These are phyloP conservation scores for Archips crataeganus DNA, from an alignment of 2,888 invertebrate species.

Conservation along the genomic window DNA sequence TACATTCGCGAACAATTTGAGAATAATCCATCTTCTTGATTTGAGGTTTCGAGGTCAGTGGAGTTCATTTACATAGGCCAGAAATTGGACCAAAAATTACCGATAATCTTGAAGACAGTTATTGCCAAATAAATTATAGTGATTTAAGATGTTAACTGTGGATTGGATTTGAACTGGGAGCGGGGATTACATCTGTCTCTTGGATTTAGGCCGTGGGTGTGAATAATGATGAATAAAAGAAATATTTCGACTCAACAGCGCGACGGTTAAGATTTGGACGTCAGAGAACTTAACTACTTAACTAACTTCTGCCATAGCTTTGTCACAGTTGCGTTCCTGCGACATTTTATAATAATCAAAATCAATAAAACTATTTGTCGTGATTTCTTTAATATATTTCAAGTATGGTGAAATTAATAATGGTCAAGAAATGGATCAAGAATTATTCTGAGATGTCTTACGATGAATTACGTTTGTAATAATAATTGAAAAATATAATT, in stretches of 20 bases:
- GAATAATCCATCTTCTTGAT: neutral
- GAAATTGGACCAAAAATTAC: neutral
- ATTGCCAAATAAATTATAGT: slow-evolving; percentile 17
- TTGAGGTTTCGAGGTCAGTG: neutral
- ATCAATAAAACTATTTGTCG: too few species aligned
- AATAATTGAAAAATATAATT: too few species aligned
- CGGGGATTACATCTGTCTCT: neutral
- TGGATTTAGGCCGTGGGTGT: neutral
- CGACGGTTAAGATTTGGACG: neutral
- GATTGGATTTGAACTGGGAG: neutral
- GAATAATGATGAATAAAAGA: slow-evolving; percentile 2
- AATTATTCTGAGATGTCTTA: too few species aligned
- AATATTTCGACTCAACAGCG: neutral
- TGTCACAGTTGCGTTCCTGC: too few species aligned
- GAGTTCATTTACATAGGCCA: neutral
- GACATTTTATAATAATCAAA: too few species aligned
- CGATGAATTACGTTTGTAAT: too few species aligned
- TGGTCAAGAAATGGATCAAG: too few species aligned
- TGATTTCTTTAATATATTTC: too few species aligned
- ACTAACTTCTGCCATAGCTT: too few species aligned
- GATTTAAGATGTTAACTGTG: neutral
- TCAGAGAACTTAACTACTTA: neutral
- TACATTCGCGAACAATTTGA: neutral
- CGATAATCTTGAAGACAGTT: neutral
- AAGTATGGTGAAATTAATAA: too few species aligned